Base-by-base conservation (phyloP, 1,140 invertebrate genomes). In the Popillia japonica region DNA sequence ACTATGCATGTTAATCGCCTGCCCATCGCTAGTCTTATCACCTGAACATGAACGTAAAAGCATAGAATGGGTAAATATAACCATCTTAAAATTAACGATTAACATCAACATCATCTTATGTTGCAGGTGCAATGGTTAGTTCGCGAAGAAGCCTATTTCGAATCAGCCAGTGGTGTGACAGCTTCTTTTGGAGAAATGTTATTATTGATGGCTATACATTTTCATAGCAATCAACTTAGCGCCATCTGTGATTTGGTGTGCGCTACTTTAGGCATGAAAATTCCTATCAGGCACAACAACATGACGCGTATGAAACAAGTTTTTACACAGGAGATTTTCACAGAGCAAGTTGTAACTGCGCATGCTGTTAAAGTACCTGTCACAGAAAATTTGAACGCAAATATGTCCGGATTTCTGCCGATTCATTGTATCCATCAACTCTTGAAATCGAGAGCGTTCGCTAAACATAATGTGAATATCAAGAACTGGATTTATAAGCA, bases 341-440 rank as follows among this genome's bases (percentile, higher is more conserved):
- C 96, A 0, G 97, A 99, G 87, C 96, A 98, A 89, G 96, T 99
- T 42, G 96, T 99, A 0, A 97, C 97, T 0, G 90, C 96, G 20
- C 97, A 98, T 88, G 98, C 98, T 0, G 95, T 99, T 0, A 96
- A 96, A 85, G 96, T 99, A 20, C 96, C 97, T 0, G 97, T 99
- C 0, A 99, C 98, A 0, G 90, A 92, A 0, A 94, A 94, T 84
- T 88, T 99, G 6, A 98, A 95, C 87, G 96, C 94, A 22, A 94
- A 94, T 78, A 95, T 98, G 77, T 81, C 91, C 92, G 97, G 98
- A 20, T 99, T 98, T 88, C 87, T 99, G 77, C 98, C 98, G 0
- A 95, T 99, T 27, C 98, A 99, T 87, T 99, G 98, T 86, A 98
- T 99, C 78, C 96, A 98, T 87, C 98, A 99, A 84, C 87, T 99